phyloP scores from a whole-genome alignment of 1,140 invertebrate genomes.

The Adoxophyes honmai region DNA sequence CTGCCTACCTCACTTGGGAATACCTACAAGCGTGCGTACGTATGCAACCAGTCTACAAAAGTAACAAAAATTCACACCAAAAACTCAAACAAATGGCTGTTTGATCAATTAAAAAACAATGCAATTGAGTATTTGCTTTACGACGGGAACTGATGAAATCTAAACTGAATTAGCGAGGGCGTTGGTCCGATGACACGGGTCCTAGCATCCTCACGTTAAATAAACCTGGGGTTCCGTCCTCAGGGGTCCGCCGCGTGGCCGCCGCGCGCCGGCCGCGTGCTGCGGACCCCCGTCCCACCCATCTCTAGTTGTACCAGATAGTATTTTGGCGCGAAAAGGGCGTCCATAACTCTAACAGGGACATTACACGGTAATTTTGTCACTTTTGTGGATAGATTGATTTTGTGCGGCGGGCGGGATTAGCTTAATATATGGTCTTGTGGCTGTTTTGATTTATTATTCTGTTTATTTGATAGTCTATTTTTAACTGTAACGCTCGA shows the following conservation, averaged over 20 bases:
- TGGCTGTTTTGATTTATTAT: slow-evolving; percentile 13
- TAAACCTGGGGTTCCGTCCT: slow-evolving; percentile 39
- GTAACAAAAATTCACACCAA: background rate
- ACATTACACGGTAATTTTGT: slow-evolving; percentile 73
- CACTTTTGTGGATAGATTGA: slow-evolving; percentile 60
- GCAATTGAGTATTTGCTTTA: slow-evolving; percentile 63
- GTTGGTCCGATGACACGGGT: slow-evolving; percentile 51
- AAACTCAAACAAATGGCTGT: background rate
- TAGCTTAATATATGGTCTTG: slow-evolving; percentile 12
- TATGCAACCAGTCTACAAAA: no score
- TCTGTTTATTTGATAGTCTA: background rate
- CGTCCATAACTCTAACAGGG: slow-evolving; percentile 69
- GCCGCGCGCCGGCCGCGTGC: slow-evolving; percentile 40
- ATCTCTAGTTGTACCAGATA: slow-evolving; percentile 28
- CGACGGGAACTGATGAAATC: slow-evolving; percentile 52
- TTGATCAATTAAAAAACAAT: slow-evolving; percentile 66
- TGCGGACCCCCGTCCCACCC: background rate
- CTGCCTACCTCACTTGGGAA: no score
- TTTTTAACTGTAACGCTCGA: no score
- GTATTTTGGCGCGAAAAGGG: slow-evolving; percentile 47
- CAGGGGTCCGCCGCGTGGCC: slow-evolving; percentile 32
- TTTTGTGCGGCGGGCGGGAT: slow-evolving; percentile 38
- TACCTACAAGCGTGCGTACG: no score
- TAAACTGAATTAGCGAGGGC: slow-evolving; percentile 57
- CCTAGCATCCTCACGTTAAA: slow-evolving; percentile 46